A percentile compares a stretch with the other conserved stretches of the same genome.
Conservation (phyloP, 2,113 vertebrate species). For the Ibidorhyncha struthersii region DNA sequence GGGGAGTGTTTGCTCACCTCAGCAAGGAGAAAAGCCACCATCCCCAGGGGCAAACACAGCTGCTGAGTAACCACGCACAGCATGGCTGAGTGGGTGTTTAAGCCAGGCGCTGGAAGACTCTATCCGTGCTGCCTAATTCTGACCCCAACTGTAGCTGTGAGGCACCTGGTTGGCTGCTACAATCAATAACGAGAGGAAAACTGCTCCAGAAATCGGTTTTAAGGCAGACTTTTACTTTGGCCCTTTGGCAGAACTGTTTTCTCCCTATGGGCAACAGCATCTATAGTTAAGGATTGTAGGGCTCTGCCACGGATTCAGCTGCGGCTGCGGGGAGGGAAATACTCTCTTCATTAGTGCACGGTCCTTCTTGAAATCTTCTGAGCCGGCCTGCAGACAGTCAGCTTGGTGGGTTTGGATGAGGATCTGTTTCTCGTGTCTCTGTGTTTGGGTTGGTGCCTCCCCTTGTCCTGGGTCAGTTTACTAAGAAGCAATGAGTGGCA, state of each 20-base stretch:
- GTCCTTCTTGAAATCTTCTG: neutral
- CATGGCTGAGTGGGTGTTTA: neutral
- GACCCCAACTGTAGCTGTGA: neutral
- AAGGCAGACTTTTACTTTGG: neutral
- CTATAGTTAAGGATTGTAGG: neutral
- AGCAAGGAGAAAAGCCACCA: neutral
- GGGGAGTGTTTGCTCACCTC: neutral
- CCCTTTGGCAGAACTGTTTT: neutral
- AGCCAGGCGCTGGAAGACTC: neutral
- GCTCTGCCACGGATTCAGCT: neutral
- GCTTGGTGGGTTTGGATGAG: neutral
- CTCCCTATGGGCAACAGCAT: rapidly evolving
- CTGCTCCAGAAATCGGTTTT: neutral
- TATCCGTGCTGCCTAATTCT: neutral
- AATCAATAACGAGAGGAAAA: neutral
- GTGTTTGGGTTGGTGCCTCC: neutral
- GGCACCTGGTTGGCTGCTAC: neutral
- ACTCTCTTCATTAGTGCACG: neutral
- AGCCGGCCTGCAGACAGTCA: neutral
- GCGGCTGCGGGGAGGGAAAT: neutral
- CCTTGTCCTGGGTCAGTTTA: neutral
- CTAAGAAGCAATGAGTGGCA: rapidly evolving
- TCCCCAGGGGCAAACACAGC: neutral
- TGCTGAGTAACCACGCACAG: neutral
- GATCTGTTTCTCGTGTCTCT: neutral